Evolutionary conservation across 1,140 invertebrate species (phyloP), one percentile per base, ranked within the genome.

Genomic region (Philotrypesis tridentata): DNA sequence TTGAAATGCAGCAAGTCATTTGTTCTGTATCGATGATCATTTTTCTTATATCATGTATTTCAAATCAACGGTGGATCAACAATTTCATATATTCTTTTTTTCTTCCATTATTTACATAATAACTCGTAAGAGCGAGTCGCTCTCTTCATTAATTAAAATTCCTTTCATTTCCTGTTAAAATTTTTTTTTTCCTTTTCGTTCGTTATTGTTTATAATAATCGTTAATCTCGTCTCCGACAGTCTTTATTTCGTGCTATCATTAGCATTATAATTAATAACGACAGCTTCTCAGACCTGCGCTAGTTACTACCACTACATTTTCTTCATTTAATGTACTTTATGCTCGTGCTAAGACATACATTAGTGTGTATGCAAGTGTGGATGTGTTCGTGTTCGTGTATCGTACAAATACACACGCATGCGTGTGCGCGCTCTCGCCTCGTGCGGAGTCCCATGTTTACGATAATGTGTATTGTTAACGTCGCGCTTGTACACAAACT

Each of bases 21-120:
- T 87, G 65, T 85, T 74, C 80, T 88, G 85, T 87, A 90, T 37
- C 33, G 83, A 89, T 86, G 87, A 87, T 89, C 85, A 74, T 68
- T 75, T 79, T 79, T 17, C 33, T 82, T 77, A 74, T 74, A 89
- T 82, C 27, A 89, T 91, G 86, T 91, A 91, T 91, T 91, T 91
- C 86, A 88, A 90, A 90, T 72, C 86, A 82, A 82, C 75, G 85
- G 86, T 89, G 84, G 85, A 87, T 90, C 87, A 91, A 90, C 89
- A 91, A 87, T 88, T 86, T 61, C 71, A 89, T 86, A 85, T 88
- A 86, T 89, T 81, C 11, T 37, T 40, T 61, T 68, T 76, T 25
- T 63, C 31, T 63, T 77, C 27, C 31, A 77, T n/a, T 82, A 82
- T 82, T 0, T 82, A 82, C 75, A 82, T 17, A 82, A 55, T 75